Conservation (phyloP, 1,140 invertebrate species). For the Saxidomus purpurata region DNA sequence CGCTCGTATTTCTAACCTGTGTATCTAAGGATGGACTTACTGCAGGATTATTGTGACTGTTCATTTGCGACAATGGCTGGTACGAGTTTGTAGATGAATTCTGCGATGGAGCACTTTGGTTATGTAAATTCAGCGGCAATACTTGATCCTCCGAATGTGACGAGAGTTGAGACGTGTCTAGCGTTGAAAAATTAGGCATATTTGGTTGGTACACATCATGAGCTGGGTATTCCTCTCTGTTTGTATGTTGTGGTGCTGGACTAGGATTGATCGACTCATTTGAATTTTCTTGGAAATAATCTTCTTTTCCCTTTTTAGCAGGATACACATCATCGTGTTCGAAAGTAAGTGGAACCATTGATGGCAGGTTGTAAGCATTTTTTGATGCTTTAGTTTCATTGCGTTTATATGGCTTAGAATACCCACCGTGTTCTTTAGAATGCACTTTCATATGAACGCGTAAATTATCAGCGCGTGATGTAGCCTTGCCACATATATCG, state of each 20-base stretch:
- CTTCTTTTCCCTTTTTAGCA: neutral
- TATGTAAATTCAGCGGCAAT: constrained; percentile 52
- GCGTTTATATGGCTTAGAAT: constrained; percentile 16
- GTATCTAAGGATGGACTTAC: neutral
- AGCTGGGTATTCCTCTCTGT: constrained; percentile 4
- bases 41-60: neutral
- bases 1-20: neutral
- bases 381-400: constrained; percentile 10
- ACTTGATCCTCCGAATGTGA: constrained; percentile 44
- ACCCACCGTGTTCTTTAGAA: constrained; percentile 60
- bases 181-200: constrained; percentile 50
- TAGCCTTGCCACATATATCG: constrained; percentile 86
- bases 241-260: neutral
- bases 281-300: constrained; percentile 24
- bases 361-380: constrained; percentile 12
- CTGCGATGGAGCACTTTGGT: constrained; percentile 14
- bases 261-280: neutral
- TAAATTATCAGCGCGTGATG: constrained; percentile 87
- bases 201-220: constrained; percentile 46
- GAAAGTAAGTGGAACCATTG: neutral
- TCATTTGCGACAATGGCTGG: constrained; percentile 45
- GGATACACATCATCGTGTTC: neutral
- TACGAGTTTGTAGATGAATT: neutral
- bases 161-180: constrained; percentile 32
- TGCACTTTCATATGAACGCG: constrained; percentile 87